phyloP scores from a whole-genome alignment of 2,113 vertebrate species.

The Microtus richardsoni region DNA sequence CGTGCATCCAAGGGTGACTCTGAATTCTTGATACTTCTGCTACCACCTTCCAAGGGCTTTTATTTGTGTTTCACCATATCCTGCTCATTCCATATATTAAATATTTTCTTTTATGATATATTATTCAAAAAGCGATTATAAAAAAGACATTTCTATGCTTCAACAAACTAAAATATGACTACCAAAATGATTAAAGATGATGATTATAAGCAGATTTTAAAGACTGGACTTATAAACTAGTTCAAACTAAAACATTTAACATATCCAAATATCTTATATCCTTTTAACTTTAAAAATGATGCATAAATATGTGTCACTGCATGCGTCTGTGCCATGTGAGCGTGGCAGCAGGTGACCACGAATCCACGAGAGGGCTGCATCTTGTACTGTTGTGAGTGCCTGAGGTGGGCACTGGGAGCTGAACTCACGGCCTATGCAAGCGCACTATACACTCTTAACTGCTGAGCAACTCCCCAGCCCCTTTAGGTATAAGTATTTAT shows the following conservation, averaged over 20 bases:
- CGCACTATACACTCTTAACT: not conserved
- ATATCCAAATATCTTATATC: not conserved
- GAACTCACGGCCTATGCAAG: not conserved
- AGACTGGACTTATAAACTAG: not conserved
- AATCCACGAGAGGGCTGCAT: not conserved
- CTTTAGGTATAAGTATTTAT: too few species aligned
- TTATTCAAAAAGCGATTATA: not conserved
- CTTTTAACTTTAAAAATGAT: not conserved
- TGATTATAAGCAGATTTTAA: not conserved
- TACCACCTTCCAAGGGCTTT: not conserved
- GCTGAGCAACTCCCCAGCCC: not conserved
- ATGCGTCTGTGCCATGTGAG: not conserved
- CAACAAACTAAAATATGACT: slow-evolving; percentile 7
- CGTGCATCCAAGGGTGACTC: not conserved
- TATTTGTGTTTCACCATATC: not conserved
- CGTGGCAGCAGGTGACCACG: not conserved
- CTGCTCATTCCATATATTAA: not conserved
- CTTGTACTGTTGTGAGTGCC: not conserved
- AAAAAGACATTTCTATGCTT: not conserved
- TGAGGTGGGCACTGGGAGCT: too few species aligned
- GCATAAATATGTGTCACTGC: not conserved
- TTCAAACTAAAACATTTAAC: not conserved
- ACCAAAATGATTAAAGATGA: slow-evolving; percentile 33
- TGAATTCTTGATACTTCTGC: not conserved
- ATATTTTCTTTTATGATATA: not conserved